phyloP scores from a whole-genome alignment of 2,113 vertebrate species.

The Carassius carassius region DNA sequence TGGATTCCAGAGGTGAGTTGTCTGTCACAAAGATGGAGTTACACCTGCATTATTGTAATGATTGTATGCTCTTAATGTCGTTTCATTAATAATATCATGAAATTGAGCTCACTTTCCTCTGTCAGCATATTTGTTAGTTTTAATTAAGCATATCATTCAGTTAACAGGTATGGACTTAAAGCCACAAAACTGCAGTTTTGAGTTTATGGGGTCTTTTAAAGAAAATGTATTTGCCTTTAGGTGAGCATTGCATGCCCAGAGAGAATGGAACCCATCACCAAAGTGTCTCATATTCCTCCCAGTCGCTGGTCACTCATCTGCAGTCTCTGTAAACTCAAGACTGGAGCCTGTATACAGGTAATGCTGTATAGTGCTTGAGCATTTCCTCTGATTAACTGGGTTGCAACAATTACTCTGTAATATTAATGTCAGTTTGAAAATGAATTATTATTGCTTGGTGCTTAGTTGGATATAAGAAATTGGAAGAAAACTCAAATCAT shows the following conservation, averaged over 20 bases:
- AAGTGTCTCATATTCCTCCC: slow-evolving; percentile 95
- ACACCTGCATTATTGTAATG: neutral
- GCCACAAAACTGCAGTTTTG: neutral
- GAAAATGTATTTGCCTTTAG: slow-evolving; percentile 67
- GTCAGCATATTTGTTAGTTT: neutral
- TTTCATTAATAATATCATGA: neutral
- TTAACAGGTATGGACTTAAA: neutral
- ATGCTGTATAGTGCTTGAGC: slow-evolving; percentile 2
- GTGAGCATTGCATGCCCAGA: slow-evolving; percentile 98
- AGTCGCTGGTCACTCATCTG: slow-evolving; percentile 98
- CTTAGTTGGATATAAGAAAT: neutral
- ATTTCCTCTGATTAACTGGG: too few species aligned
- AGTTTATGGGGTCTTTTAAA: neutral
- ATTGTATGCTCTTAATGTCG: neutral
- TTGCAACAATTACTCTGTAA: neutral
- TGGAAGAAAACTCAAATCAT: neutral
- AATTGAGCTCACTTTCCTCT: neutral
- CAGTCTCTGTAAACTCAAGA: slow-evolving; percentile 95
- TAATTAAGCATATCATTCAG: neutral
- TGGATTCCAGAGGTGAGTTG: slow-evolving; percentile 95
- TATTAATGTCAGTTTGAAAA: neutral
- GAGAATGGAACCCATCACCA: slow-evolving; percentile 98
- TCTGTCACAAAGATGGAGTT: neutral
- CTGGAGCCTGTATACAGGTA: slow-evolving; percentile 97
- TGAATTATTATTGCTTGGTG: neutral